Conservation (phyloP, 2,888 invertebrate species). For the Linyphia triangularis region DNA sequence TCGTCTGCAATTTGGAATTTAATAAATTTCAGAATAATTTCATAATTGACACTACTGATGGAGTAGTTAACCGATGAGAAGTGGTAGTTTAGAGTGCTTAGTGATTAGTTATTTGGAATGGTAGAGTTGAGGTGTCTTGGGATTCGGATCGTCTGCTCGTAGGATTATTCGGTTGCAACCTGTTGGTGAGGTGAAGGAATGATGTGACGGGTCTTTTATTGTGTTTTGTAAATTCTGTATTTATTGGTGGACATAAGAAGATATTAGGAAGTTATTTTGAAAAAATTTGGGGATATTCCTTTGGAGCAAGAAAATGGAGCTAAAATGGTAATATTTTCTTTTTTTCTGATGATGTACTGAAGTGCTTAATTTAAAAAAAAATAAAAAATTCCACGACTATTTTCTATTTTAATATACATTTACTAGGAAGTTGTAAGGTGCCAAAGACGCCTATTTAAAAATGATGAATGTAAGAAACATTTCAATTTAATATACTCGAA, state of each 20-base stretch:
- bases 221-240: background rate
- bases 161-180: background rate
- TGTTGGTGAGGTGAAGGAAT: background rate
- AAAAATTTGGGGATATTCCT: background rate
- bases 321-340: background rate
- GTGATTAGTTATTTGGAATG: background rate
- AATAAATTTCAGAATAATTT: background rate
- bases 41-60: background rate
- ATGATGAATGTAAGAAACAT: no score
- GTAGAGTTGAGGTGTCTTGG: background rate
- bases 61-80: background rate
- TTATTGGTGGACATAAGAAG: background rate
- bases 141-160: background rate
- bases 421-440: no score
- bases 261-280: no score
- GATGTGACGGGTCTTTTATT: background rate
- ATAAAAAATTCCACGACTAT: no score
- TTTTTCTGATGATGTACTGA: background rate
- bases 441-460: no score
- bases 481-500: no score
- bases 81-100: background rate
- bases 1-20: background rate
- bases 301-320: background rate
- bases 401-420: no score
- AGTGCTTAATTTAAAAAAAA: background rate